These are phyloP conservation scores for Bugula neritina DNA, from an alignment of 2,888 invertebrate species.

Conservation along the genomic window DNA sequence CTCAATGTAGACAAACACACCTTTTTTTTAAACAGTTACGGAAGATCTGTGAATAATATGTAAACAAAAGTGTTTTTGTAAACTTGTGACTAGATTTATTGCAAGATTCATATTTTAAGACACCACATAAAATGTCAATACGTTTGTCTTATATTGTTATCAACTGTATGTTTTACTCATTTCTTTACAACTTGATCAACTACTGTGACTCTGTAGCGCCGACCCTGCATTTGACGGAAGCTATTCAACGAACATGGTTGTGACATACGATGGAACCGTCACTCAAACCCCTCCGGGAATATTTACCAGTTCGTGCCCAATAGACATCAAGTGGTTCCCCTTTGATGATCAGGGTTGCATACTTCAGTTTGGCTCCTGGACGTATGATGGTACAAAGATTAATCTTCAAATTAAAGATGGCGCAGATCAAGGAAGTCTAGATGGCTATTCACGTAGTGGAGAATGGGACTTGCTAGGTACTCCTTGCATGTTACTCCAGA, in stretches of 20 bases:
- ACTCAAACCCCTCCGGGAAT: conserved; percentile 96
- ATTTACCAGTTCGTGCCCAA: conserved; percentile 97
- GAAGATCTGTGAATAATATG: too few relatives aligned
- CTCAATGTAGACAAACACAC: too few relatives aligned
- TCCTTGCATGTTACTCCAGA: conserved; percentile 49
- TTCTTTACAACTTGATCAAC: too few relatives aligned
- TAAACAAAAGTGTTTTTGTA: too few relatives aligned
- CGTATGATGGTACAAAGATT: conserved; percentile 80
- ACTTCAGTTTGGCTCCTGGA: conserved; percentile 99
- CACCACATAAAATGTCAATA: too few relatives aligned
- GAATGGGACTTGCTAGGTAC: conserved; percentile 98
- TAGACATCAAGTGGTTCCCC: conserved; percentile 99
- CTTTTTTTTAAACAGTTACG: too few relatives aligned
- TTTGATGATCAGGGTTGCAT: conserved; percentile 98
- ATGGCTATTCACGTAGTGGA: conserved; percentile 85
- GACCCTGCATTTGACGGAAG: conserved; percentile 99
- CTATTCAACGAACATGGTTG: conserved; percentile 95
- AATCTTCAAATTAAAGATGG: conserved; percentile 89
- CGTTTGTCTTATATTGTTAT: too few relatives aligned
- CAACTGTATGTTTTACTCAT: too few relatives aligned
- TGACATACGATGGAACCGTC: conserved; percentile 87
- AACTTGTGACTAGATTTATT: too few relatives aligned
- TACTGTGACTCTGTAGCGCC: conserved; percentile 78
- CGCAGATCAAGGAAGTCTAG: conserved; percentile 73
- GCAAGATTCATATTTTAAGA: too few relatives aligned